Conservation (phyloP, 2,888 invertebrate species). For the Merodon equestris region DNA sequence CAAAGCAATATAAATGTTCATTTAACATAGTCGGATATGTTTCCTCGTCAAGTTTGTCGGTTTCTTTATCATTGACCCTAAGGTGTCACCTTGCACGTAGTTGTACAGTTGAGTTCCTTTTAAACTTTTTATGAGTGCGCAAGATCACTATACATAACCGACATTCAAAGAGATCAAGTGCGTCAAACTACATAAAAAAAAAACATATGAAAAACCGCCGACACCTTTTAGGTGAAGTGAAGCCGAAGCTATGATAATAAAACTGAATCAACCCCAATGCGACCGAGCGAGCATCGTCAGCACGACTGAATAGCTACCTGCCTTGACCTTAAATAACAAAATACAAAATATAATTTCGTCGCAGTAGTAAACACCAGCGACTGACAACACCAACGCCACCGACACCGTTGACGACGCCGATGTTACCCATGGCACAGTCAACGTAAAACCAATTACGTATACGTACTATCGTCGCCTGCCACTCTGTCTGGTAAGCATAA, state of each 20-base stretch:
- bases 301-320: constrained; percentile 24
- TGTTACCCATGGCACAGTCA: too few relatives aligned
- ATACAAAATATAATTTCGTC: not conserved
- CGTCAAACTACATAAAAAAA: not conserved
- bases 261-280: constrained; percentile 43
- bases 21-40: too few relatives aligned
- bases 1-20: too few relatives aligned
- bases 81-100: too few relatives aligned
- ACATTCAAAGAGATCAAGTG: constrained; percentile 8
- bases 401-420: not conserved
- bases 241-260: constrained; percentile 33
- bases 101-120: too few relatives aligned
- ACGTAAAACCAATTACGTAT: too few relatives aligned
- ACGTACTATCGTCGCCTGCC: constrained; percentile 28
- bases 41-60: too few relatives aligned
- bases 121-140: too few relatives aligned
- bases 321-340: constrained; percentile 58
- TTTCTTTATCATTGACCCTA: too few relatives aligned
- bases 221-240: constrained; percentile 23
- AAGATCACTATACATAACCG: constrained; percentile 8
- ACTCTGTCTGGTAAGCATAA: constrained; percentile 28
- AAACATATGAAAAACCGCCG: constrained; percentile 26
- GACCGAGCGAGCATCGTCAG: constrained; percentile 7
- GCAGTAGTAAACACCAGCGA: not conserved
- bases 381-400: not conserved